phyloP scores from a whole-genome alignment of 2,888 invertebrate genomes.

The Plagiodera versicolora region DNA sequence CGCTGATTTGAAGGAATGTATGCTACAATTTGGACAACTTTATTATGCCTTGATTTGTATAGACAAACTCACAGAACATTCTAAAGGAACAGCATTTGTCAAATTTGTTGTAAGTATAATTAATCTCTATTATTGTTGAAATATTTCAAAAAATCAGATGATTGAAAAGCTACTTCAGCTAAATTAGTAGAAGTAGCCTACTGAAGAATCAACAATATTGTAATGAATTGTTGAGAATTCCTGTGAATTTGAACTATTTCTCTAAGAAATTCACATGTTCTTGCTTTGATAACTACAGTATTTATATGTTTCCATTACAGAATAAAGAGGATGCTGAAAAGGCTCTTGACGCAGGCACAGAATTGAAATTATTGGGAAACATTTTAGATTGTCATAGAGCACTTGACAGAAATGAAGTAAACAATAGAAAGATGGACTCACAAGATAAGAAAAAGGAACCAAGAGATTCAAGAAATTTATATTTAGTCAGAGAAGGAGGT shows the following conservation, averaged over 20 bases:
- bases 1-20: constrained; percentile 73
- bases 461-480: constrained; percentile 89
- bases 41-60: constrained; percentile 86
- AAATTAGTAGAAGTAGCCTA: too few relatives aligned
- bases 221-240: too few relatives aligned
- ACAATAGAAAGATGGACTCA: constrained; percentile 56
- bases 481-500: constrained; percentile 92
- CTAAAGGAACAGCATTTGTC: too few relatives aligned
- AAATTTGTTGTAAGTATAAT: too few relatives aligned
- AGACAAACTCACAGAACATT: constrained; percentile 83
- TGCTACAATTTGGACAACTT: constrained; percentile 77
- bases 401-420: constrained; percentile 69
- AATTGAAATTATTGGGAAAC: constrained; percentile 69
- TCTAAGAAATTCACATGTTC: background rate
- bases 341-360: constrained; percentile 70
- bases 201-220: too few relatives aligned
- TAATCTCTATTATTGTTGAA: too few relatives aligned
- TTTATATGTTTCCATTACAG: constrained; percentile 48
- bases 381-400: constrained; percentile 74
- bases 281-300: background rate
- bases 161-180: too few relatives aligned
- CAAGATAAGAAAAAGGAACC: constrained; percentile 60
- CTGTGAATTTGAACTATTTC: too few relatives aligned
- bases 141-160: too few relatives aligned
- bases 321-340: constrained; percentile 76